These are phyloP conservation scores for Anoplius nigerrimus DNA, from an alignment of 2,888 invertebrate genomes.

Conservation along the genomic window DNA sequence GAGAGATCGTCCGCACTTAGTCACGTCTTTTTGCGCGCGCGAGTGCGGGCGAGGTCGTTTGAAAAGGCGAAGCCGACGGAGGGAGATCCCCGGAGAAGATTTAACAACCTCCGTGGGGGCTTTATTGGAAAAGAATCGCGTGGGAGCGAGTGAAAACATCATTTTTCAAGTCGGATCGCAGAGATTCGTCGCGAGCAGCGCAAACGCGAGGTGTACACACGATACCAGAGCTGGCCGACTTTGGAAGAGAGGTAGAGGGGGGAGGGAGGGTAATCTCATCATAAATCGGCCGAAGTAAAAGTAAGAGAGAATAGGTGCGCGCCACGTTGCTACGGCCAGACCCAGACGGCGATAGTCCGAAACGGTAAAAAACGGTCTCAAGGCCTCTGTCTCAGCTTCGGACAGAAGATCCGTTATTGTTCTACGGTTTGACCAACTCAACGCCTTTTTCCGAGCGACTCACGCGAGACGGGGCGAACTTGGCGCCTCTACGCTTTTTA, in stretches of 20 bases:
- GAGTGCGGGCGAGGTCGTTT: too few relatives aligned
- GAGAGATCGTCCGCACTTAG: too few relatives aligned
- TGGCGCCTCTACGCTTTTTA: too few relatives aligned
- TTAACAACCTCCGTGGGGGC: too few relatives aligned
- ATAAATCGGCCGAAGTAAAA: constrained; percentile 20
- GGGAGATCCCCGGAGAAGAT: too few relatives aligned
- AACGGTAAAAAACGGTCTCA: constrained; percentile 21
- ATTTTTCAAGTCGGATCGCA: not conserved
- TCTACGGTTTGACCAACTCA: constrained; percentile 6
- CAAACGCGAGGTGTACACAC: not conserved
- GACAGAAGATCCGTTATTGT: constrained; percentile 33
- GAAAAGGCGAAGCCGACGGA: too few relatives aligned
- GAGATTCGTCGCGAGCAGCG: not conserved
- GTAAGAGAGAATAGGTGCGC: constrained; percentile 1
- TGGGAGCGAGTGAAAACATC: constrained; percentile 16
- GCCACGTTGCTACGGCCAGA: not conserved
- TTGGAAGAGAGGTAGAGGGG: too few relatives aligned
- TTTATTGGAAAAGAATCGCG: constrained; percentile 9
- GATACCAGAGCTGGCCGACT: not conserved
- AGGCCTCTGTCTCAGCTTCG: constrained; percentile 24
- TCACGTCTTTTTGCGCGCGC: too few relatives aligned
- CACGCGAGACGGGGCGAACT: too few relatives aligned
- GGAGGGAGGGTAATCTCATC: constrained; percentile 25
- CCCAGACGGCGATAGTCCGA: not conserved
- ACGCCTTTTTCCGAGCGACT: not conserved